Conservation (phyloP, 2,797 vertebrate genomes). For the Catostomus latipinnis region DNA sequence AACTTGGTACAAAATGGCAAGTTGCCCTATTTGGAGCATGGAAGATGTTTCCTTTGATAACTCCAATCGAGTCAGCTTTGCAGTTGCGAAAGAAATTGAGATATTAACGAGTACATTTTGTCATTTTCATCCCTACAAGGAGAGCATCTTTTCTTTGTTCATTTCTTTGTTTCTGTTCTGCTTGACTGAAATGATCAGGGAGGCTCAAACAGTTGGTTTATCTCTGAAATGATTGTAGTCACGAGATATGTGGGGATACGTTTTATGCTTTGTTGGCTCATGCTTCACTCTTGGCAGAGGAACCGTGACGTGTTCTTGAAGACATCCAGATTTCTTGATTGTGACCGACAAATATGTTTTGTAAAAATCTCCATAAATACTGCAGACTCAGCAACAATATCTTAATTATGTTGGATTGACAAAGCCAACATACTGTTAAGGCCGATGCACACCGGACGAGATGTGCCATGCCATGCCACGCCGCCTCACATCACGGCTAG, state of each 20-base stretch:
- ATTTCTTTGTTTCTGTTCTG: not conserved
- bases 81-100: not conserved
- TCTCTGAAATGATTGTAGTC: not conserved
- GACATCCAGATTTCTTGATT: not conserved
- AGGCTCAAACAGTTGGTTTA: not conserved
- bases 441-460: too few relatives aligned
- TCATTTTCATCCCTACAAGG: not conserved
- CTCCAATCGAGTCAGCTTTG: too few relatives aligned
- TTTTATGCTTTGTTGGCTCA: not conserved
- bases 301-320: too few relatives aligned
- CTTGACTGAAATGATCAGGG: not conserved
- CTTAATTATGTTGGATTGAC: too few relatives aligned
- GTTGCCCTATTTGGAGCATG: not conserved
- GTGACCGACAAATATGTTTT: not conserved
- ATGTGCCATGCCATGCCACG: too few relatives aligned
- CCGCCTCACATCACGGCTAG: too few relatives aligned
- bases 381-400: too few relatives aligned
- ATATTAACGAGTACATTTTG: not conserved
- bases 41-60: not conserved
- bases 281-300: too few relatives aligned
- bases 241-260: not conserved
- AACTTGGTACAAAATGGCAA: constrained; percentile 48
- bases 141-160: not conserved
- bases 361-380: too few relatives aligned
- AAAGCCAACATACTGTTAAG: too few relatives aligned